Evolutionary conservation across 64 coral and sea anemone species (phyloP).

Genomic region (Actinia equina): DNA sequence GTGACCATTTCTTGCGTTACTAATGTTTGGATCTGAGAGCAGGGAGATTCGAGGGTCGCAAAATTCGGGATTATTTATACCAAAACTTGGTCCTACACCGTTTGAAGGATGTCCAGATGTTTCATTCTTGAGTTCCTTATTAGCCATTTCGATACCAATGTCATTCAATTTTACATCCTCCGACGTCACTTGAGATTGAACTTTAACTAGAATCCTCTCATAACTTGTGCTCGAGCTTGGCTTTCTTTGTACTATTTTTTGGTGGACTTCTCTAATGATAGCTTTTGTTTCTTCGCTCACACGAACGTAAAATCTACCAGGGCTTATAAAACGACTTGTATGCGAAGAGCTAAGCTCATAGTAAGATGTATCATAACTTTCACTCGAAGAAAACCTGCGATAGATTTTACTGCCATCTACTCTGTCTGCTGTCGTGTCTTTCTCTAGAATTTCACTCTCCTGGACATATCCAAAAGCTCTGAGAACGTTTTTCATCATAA

Average conservation of each 20-base stretch:
- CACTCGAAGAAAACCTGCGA: slow-evolving; percentile 13
- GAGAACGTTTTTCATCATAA: background rate
- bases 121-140: background rate
- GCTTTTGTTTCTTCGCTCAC: slow-evolving; percentile 19
- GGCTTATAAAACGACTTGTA: slow-evolving; percentile 29
- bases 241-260: background rate
- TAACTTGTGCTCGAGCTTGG: too few relatives aligned
- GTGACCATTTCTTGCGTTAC: background rate
- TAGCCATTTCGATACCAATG: background rate
- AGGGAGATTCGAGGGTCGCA: background rate
- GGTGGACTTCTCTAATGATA: slow-evolving; percentile 6
- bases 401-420: slow-evolving; percentile 11
- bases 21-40: background rate
- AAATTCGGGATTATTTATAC: background rate
- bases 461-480: slow-evolving; percentile 1
- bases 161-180: background rate
- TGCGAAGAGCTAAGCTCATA: background rate
- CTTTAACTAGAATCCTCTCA: background rate
- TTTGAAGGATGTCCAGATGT: background rate
- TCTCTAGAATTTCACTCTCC: background rate
- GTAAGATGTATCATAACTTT: background rate
- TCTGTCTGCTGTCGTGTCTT: background rate
- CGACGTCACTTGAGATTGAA: background rate
- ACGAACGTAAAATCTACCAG: slow-evolving; percentile 49
- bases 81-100: background rate